Evolutionary conservation across 1,140 invertebrate genomes (phyloP).

Genomic region (Rhagoletis pomonella): DNA sequence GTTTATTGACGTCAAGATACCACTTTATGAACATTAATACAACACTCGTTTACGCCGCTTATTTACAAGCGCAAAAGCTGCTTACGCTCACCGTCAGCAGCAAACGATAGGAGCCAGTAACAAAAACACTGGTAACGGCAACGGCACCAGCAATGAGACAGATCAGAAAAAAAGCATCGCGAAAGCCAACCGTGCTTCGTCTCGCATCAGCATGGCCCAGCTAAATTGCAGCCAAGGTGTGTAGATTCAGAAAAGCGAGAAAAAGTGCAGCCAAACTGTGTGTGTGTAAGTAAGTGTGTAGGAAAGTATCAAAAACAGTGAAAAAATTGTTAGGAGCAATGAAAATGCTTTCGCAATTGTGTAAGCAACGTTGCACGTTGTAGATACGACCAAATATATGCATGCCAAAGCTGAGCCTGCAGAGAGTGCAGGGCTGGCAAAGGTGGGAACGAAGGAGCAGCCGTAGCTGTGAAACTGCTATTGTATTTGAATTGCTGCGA

Average conservation of each 20-base stretch:
- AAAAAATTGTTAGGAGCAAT: slow-evolving; percentile 1
- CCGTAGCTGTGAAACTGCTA: slow-evolving; percentile 59
- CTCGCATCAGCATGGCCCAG: background rate
- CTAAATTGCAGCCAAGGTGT: background rate
- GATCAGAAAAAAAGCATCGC: background rate
- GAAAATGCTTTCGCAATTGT: slow-evolving; percentile 12
- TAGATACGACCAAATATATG: background rate
- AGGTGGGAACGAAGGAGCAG: background rate
- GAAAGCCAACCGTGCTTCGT: background rate
- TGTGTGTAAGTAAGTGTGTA: background rate
- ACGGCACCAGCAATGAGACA: background rate
- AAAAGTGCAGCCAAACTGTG: background rate
- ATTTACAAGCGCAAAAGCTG: slow-evolving; percentile 65
- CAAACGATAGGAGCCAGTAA: background rate
- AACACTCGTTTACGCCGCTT: slow-evolving; percentile 73
- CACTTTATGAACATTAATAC: slow-evolving; percentile 74
- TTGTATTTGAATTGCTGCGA: slow-evolving; percentile 73
- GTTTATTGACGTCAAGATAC: slow-evolving; percentile 73
- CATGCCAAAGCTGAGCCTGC: background rate
- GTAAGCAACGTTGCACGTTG: background rate
- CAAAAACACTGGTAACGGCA: background rate
- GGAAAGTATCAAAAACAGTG: background rate
- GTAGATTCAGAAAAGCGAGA: background rate
- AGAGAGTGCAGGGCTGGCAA: background rate
- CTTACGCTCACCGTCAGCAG: background rate